Evolutionary conservation across 2,113 vertebrate species (phyloP).

Genomic region (Chaenocephalus aceratus): DNA sequence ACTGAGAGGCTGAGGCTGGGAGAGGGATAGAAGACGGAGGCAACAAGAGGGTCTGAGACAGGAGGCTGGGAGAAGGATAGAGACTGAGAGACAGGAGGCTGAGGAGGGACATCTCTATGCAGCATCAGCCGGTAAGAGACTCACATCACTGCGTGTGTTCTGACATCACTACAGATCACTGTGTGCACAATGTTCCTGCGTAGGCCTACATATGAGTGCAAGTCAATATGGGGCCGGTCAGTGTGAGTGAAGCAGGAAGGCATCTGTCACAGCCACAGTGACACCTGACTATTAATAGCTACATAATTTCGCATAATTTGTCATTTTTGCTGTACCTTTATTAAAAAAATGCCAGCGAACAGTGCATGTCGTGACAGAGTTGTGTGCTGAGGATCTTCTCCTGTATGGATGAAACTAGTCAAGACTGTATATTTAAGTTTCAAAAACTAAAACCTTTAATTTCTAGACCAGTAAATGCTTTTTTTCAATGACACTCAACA

Average conservation of each 20-base stretch:
- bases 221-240: too few relatives aligned
- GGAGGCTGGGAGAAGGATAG: neutral
- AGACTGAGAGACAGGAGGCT: neutral
- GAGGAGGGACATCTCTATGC: conserved; percentile 1
- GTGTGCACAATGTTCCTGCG: too few relatives aligned
- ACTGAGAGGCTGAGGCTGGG: too few relatives aligned
- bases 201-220: too few relatives aligned
- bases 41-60: neutral
- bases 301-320: neutral
- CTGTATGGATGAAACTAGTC: neutral
- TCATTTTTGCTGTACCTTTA: neutral
- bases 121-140: conserved; percentile 52
- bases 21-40: too few relatives aligned
- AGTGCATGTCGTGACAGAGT: conserved; percentile 4
- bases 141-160: neutral
- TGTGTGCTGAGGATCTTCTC: too few relatives aligned
- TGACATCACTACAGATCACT: neutral
- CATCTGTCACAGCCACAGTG: neutral
- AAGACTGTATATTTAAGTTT: neutral
- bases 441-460: neutral
- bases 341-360: neutral
- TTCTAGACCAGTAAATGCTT: too few relatives aligned
- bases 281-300: neutral
- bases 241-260: neutral
- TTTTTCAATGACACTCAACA: too few relatives aligned